phyloP scores from a whole-genome alignment of 2,113 vertebrate genomes.

The Illadopsis cleaveri region DNA sequence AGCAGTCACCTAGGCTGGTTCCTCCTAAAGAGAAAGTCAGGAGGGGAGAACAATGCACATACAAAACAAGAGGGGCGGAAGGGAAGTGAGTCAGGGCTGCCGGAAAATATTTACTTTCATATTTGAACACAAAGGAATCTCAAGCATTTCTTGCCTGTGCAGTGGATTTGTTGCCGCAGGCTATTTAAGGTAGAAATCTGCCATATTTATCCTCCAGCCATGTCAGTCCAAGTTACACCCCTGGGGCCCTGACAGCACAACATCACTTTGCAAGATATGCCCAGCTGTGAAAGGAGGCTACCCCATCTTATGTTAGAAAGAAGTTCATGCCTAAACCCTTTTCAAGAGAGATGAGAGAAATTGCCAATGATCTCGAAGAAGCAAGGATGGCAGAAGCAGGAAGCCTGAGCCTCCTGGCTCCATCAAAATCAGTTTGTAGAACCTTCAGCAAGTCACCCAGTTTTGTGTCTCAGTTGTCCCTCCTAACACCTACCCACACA shows the following conservation, averaged over 20 bases:
- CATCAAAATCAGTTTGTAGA: neutral
- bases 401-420: neutral
- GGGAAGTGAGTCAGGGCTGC: conserved; percentile 30
- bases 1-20: neutral
- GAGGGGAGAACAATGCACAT: neutral
- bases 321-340: neutral
- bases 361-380: neutral
- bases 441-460: neutral
- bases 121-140: neutral
- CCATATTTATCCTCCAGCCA: neutral
- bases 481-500: neutral
- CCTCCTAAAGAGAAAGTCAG: neutral
- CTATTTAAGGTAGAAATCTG: neutral
- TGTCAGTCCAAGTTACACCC: neutral
- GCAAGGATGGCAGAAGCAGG: neutral
- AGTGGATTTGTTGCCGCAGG: neutral
- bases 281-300: neutral
- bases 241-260: neutral
- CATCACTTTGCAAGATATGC: neutral
- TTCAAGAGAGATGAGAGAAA: neutral
- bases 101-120: neutral
- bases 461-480: neutral
- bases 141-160: neutral
- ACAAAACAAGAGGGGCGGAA: neutral
- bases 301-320: neutral